Percentiles rank a stretch among this genome's conserved stretches.
phyloP scores from a whole-genome alignment of 2,888 invertebrate genomes.

The Brachypterus glaber region DNA sequence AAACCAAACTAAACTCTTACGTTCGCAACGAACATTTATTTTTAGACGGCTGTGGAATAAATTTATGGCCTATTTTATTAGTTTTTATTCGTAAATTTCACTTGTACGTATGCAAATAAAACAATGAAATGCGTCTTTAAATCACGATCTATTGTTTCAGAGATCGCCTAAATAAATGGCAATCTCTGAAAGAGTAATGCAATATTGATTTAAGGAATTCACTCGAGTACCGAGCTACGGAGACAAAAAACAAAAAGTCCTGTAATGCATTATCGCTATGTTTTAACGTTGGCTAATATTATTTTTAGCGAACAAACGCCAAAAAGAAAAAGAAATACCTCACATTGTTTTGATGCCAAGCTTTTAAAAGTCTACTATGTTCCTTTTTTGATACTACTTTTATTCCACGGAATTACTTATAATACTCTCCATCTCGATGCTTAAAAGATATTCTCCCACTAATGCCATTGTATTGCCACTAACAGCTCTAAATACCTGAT shows the following conservation, averaged over 20 bases:
- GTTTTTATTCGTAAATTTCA: constrained; percentile 38
- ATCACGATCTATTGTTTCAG: too few species aligned
- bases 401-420: constrained; percentile 20
- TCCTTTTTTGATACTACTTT: constrained; percentile 7
- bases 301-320: constrained; percentile 35
- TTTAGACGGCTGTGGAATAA: constrained; percentile 19
- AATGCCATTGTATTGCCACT: constrained; percentile 8
- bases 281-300: constrained; percentile 35
- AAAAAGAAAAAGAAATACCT: constrained; percentile 30
- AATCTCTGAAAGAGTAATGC: constrained; percentile 22
- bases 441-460: constrained; percentile 1
- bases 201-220: constrained; percentile 34
- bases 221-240: constrained; percentile 24
- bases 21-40: too few species aligned
- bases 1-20: too few species aligned
- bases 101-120: constrained; percentile 39
- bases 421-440: constrained; percentile 13
- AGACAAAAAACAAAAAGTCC: constrained; percentile 29
- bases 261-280: constrained; percentile 34
- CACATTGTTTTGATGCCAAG: constrained; percentile 38
- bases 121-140: constrained; percentile 32
- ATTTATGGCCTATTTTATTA: constrained; percentile 37
- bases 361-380: constrained; percentile 29
- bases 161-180: neutral
- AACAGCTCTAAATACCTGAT: constrained; percentile 11